Percentiles rank a stretch among this genome's conserved stretches.
phyloP scores from a whole-genome alignment of 1,140 invertebrate genomes.

The Drosophila seguyi region DNA sequence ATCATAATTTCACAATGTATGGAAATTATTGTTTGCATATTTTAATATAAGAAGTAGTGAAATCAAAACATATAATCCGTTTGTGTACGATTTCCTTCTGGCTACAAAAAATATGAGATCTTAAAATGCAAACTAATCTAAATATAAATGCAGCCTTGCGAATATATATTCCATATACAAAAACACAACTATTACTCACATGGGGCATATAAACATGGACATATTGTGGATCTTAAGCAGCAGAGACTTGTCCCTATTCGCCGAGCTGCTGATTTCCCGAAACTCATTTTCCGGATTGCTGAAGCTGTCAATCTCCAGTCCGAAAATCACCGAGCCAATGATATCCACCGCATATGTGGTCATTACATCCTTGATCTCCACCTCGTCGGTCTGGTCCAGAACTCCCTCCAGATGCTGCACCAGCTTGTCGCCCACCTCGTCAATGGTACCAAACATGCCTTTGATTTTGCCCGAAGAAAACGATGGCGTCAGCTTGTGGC shows the following conservation, averaged over 20 bases:
- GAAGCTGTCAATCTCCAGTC: conserved; percentile 84
- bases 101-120: not conserved
- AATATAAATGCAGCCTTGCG: not conserved
- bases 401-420: conserved; percentile 59
- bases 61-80: not conserved
- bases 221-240: conserved; percentile 47
- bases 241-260: conserved; percentile 13
- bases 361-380: conserved; percentile 66
- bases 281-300: conserved; percentile 76
- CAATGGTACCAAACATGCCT: conserved; percentile 86
- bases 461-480: conserved; percentile 88
- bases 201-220: conserved; percentile 62
- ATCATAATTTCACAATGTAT: not conserved
- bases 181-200: conserved; percentile 58
- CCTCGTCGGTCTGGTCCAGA: conserved; percentile 26
- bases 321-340: conserved; percentile 85
- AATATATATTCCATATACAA: not conserved
- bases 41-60: not conserved
- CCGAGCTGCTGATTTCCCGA: conserved; percentile 46
- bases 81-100: not conserved
- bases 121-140: conserved; percentile 2
- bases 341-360: conserved; percentile 85
- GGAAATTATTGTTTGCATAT: not conserved
- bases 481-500: conserved; percentile 86
- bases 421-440: conserved; percentile 84